These are phyloP conservation scores for Dicerorhinus sumatrensis DNA, from an alignment of 2,113 vertebrate species.

Conservation along the genomic window DNA sequence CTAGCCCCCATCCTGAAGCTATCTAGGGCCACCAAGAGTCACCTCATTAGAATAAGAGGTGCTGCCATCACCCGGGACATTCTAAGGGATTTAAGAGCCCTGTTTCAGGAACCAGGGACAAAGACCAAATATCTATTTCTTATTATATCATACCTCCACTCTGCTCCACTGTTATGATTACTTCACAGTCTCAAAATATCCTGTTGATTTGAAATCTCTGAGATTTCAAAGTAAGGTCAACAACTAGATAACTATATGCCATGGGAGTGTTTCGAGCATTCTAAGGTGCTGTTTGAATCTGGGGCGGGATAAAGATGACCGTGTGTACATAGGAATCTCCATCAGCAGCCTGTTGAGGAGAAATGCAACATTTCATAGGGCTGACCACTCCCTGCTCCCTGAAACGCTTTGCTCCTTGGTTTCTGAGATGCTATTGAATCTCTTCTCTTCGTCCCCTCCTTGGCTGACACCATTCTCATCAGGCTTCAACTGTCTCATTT, in stretches of 20 bases:
- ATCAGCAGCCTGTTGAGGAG: fast-evolving
- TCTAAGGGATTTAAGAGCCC: neutral
- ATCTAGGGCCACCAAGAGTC: neutral
- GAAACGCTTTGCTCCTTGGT: neutral
- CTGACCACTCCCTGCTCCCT: fast-evolving
- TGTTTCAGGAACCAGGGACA: neutral
- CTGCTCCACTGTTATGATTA: fast-evolving
- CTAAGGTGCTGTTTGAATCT: fast-evolving
- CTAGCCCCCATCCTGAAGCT: neutral
- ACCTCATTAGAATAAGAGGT: neutral
- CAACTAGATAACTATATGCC: fast-evolving
- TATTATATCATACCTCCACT: fast-evolving
- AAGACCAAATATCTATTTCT: neutral
- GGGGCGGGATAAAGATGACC: fast-evolving
- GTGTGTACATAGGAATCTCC: fast-evolving
- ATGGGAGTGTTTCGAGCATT: no score
- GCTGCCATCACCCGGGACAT: neutral
- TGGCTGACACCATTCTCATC: neutral
- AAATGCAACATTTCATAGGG: fast-evolving
- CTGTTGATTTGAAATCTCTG: neutral
- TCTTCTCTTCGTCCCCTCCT: fast-evolving
- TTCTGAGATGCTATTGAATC: fast-evolving
- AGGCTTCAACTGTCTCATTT: neutral
- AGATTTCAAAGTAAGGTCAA: neutral
- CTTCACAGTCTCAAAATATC: neutral